phyloP scores from a whole-genome alignment of 2,888 invertebrate genomes.

The Campoplex capitator region DNA sequence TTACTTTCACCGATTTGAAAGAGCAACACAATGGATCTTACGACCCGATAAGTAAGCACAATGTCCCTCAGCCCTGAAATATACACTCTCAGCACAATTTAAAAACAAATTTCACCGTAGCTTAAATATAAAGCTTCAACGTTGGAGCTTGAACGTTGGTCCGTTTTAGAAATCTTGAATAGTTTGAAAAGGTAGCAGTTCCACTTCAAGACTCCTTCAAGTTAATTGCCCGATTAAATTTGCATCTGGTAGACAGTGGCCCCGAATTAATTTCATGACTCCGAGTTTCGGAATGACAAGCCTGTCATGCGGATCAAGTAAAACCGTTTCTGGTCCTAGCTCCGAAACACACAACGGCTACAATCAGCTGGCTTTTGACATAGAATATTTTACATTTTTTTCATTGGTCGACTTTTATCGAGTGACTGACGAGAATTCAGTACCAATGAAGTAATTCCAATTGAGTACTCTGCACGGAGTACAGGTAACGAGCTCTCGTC shows the following conservation, averaged over 20 bases:
- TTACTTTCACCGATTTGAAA: conserved; percentile 4
- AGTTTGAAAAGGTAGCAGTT: background rate
- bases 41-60: conserved; percentile 10
- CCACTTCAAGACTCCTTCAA: background rate
- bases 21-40: background rate
- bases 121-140: background rate
- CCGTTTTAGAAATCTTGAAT: background rate
- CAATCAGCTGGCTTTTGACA: background rate
- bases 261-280: background rate
- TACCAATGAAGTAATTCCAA: background rate
- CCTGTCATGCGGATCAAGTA: background rate
- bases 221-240: background rate
- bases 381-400: background rate
- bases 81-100: background rate
- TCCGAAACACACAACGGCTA: background rate
- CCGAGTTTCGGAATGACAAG: background rate
- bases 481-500: conserved; percentile 10
- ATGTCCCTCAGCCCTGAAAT: background rate
- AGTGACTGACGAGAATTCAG: background rate
- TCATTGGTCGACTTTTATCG: background rate
- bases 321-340: background rate
- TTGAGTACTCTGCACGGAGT: background rate
- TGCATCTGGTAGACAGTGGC: background rate
- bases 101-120: background rate
- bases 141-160: background rate